A percentile compares a stretch with the other conserved stretches of the same genome.
These are phyloP conservation scores for Solea solea DNA, from an alignment of 2,113 vertebrate species.

Conservation along the genomic window DNA sequence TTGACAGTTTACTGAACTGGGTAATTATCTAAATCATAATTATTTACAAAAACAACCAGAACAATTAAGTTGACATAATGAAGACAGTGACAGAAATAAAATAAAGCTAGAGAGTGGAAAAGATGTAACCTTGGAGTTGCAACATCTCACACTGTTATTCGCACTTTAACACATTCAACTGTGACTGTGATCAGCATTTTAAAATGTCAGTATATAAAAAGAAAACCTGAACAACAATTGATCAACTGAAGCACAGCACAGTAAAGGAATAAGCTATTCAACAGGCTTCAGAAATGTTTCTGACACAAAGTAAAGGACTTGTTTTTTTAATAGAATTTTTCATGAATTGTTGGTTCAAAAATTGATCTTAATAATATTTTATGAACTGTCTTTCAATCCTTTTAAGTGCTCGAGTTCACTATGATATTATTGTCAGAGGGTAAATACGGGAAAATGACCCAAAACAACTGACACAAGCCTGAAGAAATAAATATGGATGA, in stretches of 20 bases:
- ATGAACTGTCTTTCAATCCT: background rate
- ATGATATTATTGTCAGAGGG: constrained; percentile 17
- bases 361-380: background rate
- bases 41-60: background rate
- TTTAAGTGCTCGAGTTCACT: constrained; percentile 9
- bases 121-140: constrained; percentile 6
- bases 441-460: background rate
- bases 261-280: constrained; percentile 6
- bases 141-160: constrained; percentile 18
- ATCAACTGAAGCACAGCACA: constrained; percentile 4
- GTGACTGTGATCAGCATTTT: background rate
- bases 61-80: background rate
- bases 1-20: background rate
- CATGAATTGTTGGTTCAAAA: background rate
- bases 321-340: background rate
- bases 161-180: constrained; percentile 12
- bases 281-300: background rate
- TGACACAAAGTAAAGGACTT: background rate
- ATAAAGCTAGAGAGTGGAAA: background rate
- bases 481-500: constrained; percentile 9
- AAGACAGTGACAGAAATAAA: constrained; percentile 19
- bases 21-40: background rate
- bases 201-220: background rate
- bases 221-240: background rate
- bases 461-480: constrained; percentile 22